Base-by-base conservation (phyloP, 1,140 invertebrate genomes). In the Oryctes rhinoceros region DNA sequence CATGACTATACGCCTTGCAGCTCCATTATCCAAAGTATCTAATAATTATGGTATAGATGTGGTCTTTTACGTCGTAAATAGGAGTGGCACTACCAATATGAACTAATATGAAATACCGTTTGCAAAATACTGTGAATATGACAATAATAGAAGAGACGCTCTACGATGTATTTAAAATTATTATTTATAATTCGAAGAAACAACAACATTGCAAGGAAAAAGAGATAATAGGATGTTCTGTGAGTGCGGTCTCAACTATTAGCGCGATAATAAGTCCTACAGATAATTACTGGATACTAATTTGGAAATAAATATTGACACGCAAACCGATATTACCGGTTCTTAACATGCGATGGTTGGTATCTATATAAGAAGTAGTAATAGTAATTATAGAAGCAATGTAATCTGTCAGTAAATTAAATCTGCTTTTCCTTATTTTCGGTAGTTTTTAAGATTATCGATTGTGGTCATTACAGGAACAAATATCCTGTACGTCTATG, bases 301-400 rank as follows among this genome's bases (percentile, higher is more conserved):
- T 5, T 10, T 76, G 35, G 75, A 76, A 47, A 76, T 76, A 76
- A 76, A 47, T 76, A 76, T 76, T 76, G 75, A 48, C 75, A 76
- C 47, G 75, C 75, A n/a, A 49, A 37, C 13, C 6, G 39, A 76
- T 76, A 76, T 47, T 76, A 76, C 47, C 75, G 75, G 39, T 49
- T 76, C 75, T 47, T 47, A 76, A 18, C 75, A 76, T 24, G 75
- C 75, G 30, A 76, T 76, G 75, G 39, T 30, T 30, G 24, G 24
- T 30, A 30, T 30, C 24, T 30, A 30, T 30, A 30, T 30, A 30
- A 30, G 24, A 30, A 30, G 24, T 30, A 48, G 18, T 15, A 76
- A 44, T 37, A 49, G n/a, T 76, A 76, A 76, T 47, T 47, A 44
- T 13, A 20, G 11, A 37, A 20, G 13, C 44, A 18, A 18, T 47